These are phyloP conservation scores for Sericinus montela DNA, from an alignment of 2,888 invertebrate genomes.

Conservation along the genomic window DNA sequence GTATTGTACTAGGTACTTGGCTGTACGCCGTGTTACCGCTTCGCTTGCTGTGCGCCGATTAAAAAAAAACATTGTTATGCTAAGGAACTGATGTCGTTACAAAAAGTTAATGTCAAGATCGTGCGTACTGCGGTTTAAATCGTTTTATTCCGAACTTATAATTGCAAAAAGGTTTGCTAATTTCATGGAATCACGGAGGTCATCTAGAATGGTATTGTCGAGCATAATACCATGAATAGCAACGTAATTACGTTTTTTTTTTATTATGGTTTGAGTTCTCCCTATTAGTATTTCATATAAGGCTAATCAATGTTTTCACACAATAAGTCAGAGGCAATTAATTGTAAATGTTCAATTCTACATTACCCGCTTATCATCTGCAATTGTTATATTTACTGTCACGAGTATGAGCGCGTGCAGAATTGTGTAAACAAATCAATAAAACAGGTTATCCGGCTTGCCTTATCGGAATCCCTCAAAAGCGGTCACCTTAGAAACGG, in stretches of 20 bases:
- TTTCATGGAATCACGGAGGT: not conserved
- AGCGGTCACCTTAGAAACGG: conserved; percentile 53
- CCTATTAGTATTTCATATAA: too few relatives aligned
- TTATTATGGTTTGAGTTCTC: too few relatives aligned
- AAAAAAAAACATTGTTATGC: conserved; percentile 28
- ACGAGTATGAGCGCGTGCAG: not conserved
- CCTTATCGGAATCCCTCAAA: conserved; percentile 35
- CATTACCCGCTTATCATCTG: too few relatives aligned
- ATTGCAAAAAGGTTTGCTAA: not conserved
- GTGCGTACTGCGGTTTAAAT: conserved; percentile 21
- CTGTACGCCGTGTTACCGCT: conserved; percentile 23
- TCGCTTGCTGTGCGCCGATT: conserved; percentile 8
- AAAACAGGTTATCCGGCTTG: conserved; percentile 48
- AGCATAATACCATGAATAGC: too few relatives aligned
- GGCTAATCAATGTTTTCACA: too few relatives aligned
- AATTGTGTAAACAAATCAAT: conserved; percentile 16
- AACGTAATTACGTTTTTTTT: too few relatives aligned
- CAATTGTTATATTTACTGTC: not conserved
- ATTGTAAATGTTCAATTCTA: too few relatives aligned
- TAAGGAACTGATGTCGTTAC: conserved; percentile 25
- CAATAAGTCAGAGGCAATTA: too few relatives aligned
- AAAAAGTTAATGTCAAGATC: conserved; percentile 39
- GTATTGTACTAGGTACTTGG: conserved; percentile 12
- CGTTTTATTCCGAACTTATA: not conserved
- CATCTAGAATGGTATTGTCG: too few relatives aligned